Evolutionary conservation across 2,797 vertebrate genomes (phyloP).

Genomic region (Melanitta fusca): DNA sequence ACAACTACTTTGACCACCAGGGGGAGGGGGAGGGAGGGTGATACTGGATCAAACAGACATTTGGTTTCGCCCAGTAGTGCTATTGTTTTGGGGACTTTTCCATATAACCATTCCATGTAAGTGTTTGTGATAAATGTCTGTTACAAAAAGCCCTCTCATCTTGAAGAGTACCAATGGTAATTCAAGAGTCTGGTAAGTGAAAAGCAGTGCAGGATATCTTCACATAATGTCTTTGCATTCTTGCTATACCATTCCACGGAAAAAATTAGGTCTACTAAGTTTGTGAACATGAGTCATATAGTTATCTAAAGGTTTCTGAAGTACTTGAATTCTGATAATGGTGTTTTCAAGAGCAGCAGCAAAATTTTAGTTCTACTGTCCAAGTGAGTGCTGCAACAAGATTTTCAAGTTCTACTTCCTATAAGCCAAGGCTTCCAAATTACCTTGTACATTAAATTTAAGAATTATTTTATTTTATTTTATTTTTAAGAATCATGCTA

Average conservation of each 20-base stretch:
- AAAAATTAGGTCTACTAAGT: background rate
- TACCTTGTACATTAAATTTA: background rate
- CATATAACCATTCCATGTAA: background rate
- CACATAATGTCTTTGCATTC: background rate
- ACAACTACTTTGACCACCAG: background rate
- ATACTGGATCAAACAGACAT: background rate
- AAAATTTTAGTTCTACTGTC: background rate
- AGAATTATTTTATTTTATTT: background rate
- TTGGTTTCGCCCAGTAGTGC: background rate
- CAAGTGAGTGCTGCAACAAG: background rate
- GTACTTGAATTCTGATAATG: background rate
- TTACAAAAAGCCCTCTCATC: rapidly evolving
- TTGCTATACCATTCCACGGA: background rate
- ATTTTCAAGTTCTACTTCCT: background rate
- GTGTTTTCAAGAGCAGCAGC: background rate
- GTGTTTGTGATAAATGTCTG: background rate
- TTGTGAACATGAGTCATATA: background rate
- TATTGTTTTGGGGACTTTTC: background rate
- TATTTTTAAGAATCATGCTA: background rate
- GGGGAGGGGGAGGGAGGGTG: background rate
- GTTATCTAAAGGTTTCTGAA: background rate
- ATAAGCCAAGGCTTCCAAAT: background rate
- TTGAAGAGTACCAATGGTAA: background rate
- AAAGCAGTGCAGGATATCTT: background rate
- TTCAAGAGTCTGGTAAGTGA: background rate